A percentile compares a stretch with the other conserved stretches of the same genome.
Conservation (phyloP, 2,888 invertebrate genomes). For the Pelosia muscerda region DNA sequence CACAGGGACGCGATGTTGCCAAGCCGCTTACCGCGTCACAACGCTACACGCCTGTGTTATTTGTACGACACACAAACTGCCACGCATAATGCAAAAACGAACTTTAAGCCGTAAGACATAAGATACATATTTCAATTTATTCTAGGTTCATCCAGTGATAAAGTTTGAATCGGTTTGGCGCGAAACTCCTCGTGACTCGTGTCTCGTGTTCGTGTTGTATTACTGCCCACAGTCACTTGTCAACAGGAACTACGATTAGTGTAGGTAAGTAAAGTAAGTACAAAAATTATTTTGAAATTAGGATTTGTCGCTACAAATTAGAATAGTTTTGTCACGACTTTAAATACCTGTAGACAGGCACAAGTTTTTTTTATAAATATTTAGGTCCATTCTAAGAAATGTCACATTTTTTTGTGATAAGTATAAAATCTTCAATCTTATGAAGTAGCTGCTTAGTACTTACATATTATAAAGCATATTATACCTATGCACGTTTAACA, state of each 20-base stretch:
- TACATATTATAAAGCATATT: too few relatives aligned
- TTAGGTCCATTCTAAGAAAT: too few relatives aligned
- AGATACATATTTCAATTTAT: conserved; percentile 19
- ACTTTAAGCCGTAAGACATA: neutral
- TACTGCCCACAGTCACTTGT: conserved; percentile 56
- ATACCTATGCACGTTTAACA: too few relatives aligned
- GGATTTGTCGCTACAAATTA: conserved; percentile 15
- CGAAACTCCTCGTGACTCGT: conserved; percentile 51
- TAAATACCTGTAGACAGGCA: too few relatives aligned
- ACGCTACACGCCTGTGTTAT: conserved; percentile 40
- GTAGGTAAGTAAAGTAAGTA: conserved; percentile 43
- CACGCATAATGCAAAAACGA: conserved; percentile 11
- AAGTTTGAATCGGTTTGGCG: conserved; percentile 45
- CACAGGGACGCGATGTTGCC: conserved; percentile 60
- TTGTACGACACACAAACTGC: conserved; percentile 33
- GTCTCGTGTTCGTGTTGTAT: conserved; percentile 47
- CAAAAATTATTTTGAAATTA: conserved; percentile 36
- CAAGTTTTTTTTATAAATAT: too few relatives aligned
- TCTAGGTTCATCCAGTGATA: conserved; percentile 15
- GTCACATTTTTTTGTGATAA: too few relatives aligned
- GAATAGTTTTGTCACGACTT: too few relatives aligned
- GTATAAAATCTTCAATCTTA: too few relatives aligned
- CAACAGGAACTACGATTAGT: conserved; percentile 61
- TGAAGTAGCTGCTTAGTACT: too few relatives aligned
- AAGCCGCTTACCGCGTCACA: conserved; percentile 47